Conservation (phyloP, 2,797 vertebrate species). For the Odontamblyopus lacepedii region DNA sequence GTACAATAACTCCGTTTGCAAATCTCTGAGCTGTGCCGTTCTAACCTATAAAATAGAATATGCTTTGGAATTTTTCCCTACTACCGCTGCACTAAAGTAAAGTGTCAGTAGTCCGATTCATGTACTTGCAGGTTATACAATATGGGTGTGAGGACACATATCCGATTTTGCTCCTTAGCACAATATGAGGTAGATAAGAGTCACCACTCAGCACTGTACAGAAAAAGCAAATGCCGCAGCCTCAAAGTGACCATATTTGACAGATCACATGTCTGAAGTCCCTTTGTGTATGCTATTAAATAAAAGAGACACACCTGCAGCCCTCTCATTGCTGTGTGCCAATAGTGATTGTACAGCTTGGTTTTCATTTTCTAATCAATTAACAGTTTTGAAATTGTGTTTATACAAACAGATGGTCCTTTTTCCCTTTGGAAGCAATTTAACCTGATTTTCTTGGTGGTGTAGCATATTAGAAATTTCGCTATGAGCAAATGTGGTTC, state of each 20-base stretch:
- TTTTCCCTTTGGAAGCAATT: slow-evolving; percentile 40
- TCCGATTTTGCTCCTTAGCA: slow-evolving; percentile 46
- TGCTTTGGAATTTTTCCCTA: slow-evolving; percentile 6
- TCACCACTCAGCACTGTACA: slow-evolving; percentile 55
- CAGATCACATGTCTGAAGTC: slow-evolving; percentile 16
- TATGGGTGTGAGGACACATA: slow-evolving; percentile 17
- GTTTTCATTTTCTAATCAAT: slow-evolving; percentile 33
- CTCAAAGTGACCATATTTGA: slow-evolving; percentile 14
- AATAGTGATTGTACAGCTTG: slow-evolving; percentile 48
- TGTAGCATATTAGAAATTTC: slow-evolving; percentile 13
- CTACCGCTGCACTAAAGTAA: slow-evolving; percentile 16
- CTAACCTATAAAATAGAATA: slow-evolving; percentile 21
- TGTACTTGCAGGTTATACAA: slow-evolving; percentile 22
- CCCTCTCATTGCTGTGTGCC: slow-evolving; percentile 13
- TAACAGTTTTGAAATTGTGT: slow-evolving; percentile 12
- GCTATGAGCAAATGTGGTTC: slow-evolving; percentile 17
- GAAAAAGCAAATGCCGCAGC: slow-evolving; percentile 33
- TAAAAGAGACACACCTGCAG: slow-evolving; percentile 23
- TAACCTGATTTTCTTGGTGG: slow-evolving; percentile 45
- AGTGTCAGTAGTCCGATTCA: slow-evolving; percentile 21
- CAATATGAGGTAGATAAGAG: slow-evolving; percentile 78
- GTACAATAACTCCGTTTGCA: background rate
- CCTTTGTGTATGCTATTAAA: slow-evolving; percentile 29
- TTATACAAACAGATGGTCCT: slow-evolving; percentile 34
- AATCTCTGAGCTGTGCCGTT: background rate